phyloP scores from a whole-genome alignment of 2,888 invertebrate species.

The Stegana nigrithorax region DNA sequence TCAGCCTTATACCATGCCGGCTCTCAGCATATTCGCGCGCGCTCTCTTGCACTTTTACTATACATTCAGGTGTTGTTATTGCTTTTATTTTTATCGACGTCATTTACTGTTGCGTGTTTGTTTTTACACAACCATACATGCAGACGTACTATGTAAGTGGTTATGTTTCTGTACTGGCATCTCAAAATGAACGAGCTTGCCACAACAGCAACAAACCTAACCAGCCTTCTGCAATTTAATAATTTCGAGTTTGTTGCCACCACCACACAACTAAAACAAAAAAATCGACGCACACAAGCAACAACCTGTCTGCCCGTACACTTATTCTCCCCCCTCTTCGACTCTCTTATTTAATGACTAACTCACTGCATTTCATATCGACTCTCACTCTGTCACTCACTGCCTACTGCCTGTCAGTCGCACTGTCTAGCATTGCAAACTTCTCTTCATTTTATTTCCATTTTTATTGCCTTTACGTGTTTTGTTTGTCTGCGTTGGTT shows the following conservation, averaged over 20 bases:
- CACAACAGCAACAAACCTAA: conserved; percentile 3
- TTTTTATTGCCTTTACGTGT: conserved; percentile 15
- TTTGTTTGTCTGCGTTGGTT: conserved; percentile 13
- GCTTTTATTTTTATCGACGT: not conserved
- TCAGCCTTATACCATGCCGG: too few relatives aligned
- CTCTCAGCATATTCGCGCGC: not conserved
- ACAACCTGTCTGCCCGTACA: not conserved
- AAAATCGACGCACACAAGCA: not conserved
- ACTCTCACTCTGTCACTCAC: not conserved
- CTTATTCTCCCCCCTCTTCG: not conserved
- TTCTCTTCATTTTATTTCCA: not conserved
- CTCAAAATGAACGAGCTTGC: not conserved
- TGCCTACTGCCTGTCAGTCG: not conserved
- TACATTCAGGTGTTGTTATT: not conserved
- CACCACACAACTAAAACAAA: not conserved
- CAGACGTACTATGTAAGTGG: not conserved
- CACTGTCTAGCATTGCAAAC: not conserved
- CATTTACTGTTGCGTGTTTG: not conserved
- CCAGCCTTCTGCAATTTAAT: conserved; percentile 15
- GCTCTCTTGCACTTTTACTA: not conserved
- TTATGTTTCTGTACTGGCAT: not conserved
- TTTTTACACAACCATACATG: too few relatives aligned
- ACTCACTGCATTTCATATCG: not conserved
- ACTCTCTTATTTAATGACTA: not conserved
- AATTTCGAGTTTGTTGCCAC: conserved; percentile 6